Evolutionary conservation across 2,888 invertebrate species (phyloP).

Genomic region (Crossocerus cetratus): DNA sequence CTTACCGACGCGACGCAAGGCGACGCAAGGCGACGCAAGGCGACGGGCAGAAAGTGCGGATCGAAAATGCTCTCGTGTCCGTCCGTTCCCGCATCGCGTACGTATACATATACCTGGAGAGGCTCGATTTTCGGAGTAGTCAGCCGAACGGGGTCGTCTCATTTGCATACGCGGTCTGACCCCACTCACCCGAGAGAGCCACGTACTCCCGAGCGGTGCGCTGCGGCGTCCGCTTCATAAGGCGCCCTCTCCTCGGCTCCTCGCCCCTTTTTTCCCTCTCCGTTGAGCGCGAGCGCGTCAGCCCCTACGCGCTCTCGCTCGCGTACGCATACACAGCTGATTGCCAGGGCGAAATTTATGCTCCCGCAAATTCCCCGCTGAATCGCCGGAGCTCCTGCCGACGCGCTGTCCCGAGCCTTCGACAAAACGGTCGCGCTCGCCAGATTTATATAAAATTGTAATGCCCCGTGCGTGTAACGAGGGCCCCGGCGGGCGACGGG

Average conservation of each 20-base stretch:
- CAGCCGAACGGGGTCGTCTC: constrained; percentile 46
- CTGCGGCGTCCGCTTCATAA: constrained; percentile 46
- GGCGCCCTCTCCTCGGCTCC: constrained; percentile 29
- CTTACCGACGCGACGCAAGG: too few relatives aligned
- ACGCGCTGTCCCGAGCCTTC: constrained; percentile 45
- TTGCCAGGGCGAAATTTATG: constrained; percentile 61
- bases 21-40: too few relatives aligned
- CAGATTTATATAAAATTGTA: constrained; percentile 61
- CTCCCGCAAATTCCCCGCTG: constrained; percentile 62
- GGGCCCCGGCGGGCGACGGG: neutral
- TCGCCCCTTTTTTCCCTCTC: constrained; percentile 10
- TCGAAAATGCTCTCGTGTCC: constrained; percentile 25
- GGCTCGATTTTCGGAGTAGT: constrained; percentile 34
- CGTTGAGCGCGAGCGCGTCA: constrained; percentile 23
- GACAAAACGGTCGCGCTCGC: constrained; percentile 51
- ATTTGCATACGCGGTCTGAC: constrained; percentile 69
- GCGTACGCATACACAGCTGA: constrained; percentile 26
- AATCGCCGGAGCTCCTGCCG: constrained; percentile 49
- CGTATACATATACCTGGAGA: too few relatives aligned
- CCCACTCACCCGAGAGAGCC: constrained; percentile 49
- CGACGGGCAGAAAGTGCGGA: constrained; percentile 8
- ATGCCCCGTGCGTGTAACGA: constrained; percentile 55
- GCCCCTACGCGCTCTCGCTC: constrained; percentile 9
- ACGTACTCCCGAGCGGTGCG: constrained; percentile 21
- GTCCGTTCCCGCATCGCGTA: constrained; percentile 8